Base-by-base conservation (phyloP, 2,797 vertebrate genomes). In the Acrossocheilus wenchowensis region DNA sequence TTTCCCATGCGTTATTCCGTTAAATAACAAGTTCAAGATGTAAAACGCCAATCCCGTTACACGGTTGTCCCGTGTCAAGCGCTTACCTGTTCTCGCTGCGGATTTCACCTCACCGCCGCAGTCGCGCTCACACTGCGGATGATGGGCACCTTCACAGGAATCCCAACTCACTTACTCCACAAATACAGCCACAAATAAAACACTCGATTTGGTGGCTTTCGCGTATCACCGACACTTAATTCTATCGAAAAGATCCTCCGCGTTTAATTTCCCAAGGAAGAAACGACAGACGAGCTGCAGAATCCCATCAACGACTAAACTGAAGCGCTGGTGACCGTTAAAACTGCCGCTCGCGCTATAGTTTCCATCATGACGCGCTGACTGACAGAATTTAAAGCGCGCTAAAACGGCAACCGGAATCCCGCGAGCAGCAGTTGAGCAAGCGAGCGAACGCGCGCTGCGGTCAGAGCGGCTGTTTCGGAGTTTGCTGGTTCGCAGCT, bases 91-190 rank as follows among this genome's bases (percentile, higher is more conserved):
- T 92, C 95, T 93, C 90, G 95, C 92, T 94, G 96, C 94, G 94
- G 91, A 93, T 91, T 92, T 94, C 92, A 93, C 93, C 95, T 97
- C 95, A 96, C 94, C 94, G 93, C 92, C 94, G 92, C 94, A 95
- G 96, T 95, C 96, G 97, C 97, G 97, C 96, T 96, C 96, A 95
- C 97, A 97, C 97, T 98, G 98, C 97, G 95, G 97, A 97, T 81
- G 78, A 81, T 95, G 96, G 95, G 96, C 93, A 96, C 94, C 92
- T 95, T 92, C 93, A 91, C 90, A 92, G 92, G 92, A 91, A 94
- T 92, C 91, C 88, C 92, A 89, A 91, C 94, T 95, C 95, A 90
- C 88, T 91, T 91, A 93, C 92, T 93, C 90, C 90, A 89, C 71
- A 89, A 86, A 88, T 23, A 77, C 86, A 82, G 72, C 21, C 78